Evolutionary conservation across 2,797 vertebrate genomes (phyloP).

Genomic region (Gila robusta): DNA sequence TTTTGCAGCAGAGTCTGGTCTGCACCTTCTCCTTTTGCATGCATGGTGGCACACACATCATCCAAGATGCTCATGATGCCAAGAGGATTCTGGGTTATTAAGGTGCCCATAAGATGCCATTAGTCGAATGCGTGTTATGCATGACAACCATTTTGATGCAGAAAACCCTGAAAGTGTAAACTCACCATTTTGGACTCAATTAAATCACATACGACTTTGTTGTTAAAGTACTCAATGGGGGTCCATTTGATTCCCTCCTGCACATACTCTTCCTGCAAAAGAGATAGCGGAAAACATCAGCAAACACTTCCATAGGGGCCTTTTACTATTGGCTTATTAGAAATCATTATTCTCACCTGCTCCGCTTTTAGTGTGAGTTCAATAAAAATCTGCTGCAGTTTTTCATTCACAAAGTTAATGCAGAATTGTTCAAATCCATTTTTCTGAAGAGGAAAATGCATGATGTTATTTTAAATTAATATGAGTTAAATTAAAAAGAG

Average conservation of each 20-base stretch:
- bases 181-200: conserved; percentile 88
- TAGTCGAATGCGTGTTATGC: neutral
- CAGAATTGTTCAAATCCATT: conserved; percentile 88
- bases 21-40: conserved; percentile 85
- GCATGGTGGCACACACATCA: conserved; percentile 87
- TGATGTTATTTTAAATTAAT: neutral
- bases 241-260: conserved; percentile 86
- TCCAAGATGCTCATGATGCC: conserved; percentile 87
- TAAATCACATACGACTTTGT: conserved; percentile 87
- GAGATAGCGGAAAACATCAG: neutral
- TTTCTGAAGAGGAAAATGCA: conserved; percentile 65
- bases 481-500: neutral
- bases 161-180: neutral
- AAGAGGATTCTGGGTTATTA: conserved; percentile 76
- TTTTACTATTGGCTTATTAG: neutral
- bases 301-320: neutral
- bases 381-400: conserved; percentile 88
- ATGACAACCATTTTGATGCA: neutral
- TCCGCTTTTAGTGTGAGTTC: conserved; percentile 87
- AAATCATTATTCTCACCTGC: conserved; percentile 72
- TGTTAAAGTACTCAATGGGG: conserved; percentile 87
- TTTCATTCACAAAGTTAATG: conserved; percentile 89
- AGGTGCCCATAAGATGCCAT: neutral
- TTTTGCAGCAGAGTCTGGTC: conserved; percentile 87
- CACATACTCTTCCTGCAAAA: conserved; percentile 83